phyloP scores from a whole-genome alignment of 1,140 invertebrate species.

The Hyles vespertilio region DNA sequence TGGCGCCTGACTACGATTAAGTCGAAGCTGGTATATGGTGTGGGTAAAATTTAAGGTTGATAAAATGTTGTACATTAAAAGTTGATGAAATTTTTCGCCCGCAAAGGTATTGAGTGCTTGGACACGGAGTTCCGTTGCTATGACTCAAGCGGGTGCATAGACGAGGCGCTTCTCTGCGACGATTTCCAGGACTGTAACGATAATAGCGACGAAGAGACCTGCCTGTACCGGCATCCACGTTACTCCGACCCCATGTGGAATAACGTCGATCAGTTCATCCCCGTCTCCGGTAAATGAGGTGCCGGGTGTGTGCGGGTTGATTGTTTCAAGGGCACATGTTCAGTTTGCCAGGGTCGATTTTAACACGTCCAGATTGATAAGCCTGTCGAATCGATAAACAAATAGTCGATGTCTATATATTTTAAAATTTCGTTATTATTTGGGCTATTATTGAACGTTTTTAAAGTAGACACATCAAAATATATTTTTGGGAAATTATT shows the following conservation, averaged over 20 bases:
- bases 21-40: too few relatives aligned
- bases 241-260: slow-evolving; percentile 28
- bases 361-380: too few relatives aligned
- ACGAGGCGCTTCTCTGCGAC: slow-evolving; percentile 78
- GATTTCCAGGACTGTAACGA: slow-evolving; percentile 82
- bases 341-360: slow-evolving; percentile 4
- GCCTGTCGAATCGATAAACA: too few relatives aligned
- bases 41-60: too few relatives aligned
- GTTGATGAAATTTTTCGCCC: slow-evolving; percentile 26
- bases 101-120: slow-evolving; percentile 59
- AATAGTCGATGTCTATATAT: too few relatives aligned
- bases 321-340: slow-evolving; percentile 20
- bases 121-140: slow-evolving; percentile 78
- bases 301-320: slow-evolving; percentile 25
- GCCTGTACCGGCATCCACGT: slow-evolving; percentile 58
- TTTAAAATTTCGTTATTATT: too few relatives aligned
- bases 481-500: too few relatives aligned
- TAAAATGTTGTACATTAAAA: neutral
- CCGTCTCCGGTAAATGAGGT: slow-evolving; percentile 40
- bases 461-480: too few relatives aligned
- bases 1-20: too few relatives aligned
- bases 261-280: slow-evolving; percentile 3
- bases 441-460: too few relatives aligned
- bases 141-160: slow-evolving; percentile 78
- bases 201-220: slow-evolving; percentile 83